A percentile compares a stretch with the other conserved stretches of the same genome.
phyloP scores from a whole-genome alignment of 2,113 vertebrate genomes.

The Axis porcinus region DNA sequence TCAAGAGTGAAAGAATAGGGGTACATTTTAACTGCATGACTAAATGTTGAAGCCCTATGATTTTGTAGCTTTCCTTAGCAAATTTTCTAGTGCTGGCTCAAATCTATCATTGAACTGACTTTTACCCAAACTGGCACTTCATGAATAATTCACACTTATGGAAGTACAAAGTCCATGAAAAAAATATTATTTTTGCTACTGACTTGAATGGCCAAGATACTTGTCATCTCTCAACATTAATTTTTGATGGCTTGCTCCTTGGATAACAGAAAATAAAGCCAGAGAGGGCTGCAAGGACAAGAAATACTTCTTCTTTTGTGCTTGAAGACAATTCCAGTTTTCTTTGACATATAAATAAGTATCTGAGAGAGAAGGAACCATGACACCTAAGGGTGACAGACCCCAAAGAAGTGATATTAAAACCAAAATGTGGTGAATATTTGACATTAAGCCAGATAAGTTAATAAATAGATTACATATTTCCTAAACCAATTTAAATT shows the following conservation, averaged over 20 bases:
- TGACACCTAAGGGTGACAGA: background rate
- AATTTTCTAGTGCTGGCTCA: background rate
- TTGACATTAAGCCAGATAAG: background rate
- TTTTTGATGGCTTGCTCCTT: conserved; percentile 51
- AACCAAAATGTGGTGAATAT: background rate
- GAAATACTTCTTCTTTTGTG: background rate
- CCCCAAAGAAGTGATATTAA: background rate
- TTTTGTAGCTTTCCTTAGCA: background rate
- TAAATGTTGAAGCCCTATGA: background rate
- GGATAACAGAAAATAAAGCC: conserved; percentile 49
- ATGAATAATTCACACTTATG: conserved; percentile 62
- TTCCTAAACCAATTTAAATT: background rate
- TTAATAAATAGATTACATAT: background rate
- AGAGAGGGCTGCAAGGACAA: background rate
- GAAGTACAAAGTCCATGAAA: conserved; percentile 50
- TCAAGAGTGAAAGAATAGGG: background rate
- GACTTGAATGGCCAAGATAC: conserved; percentile 21
- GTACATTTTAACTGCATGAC: background rate
- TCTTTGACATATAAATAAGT: background rate
- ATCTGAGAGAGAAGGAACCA: background rate
- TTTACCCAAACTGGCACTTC: conserved; percentile 45
- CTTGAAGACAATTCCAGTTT: background rate
- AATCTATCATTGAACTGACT: conserved; percentile 39
- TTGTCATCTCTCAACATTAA: conserved; percentile 56
- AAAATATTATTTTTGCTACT: conserved; percentile 61